Conservation (phyloP, 2,797 vertebrate species). For the Pempheris klunzingeri region DNA sequence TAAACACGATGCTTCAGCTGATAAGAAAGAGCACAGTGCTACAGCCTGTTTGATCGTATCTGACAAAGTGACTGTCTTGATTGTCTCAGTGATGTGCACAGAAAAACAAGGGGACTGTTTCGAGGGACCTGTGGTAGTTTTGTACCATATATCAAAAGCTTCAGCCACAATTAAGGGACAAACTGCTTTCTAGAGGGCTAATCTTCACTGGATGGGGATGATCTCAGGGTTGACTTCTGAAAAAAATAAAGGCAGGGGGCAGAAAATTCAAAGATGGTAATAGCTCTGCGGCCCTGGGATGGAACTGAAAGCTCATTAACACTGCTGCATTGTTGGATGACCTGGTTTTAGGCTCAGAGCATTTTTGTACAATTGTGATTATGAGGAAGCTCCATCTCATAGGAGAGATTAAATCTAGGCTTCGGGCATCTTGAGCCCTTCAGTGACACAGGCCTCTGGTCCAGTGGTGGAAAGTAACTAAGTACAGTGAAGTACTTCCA, state of each 20-base stretch:
- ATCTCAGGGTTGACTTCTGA: conserved; percentile 12
- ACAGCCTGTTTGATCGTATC: conserved; percentile 55
- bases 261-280: conserved; percentile 7
- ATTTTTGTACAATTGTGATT: background rate
- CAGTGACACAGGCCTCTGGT: background rate
- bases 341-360: conserved; percentile 28
- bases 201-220: conserved; percentile 9
- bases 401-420: conserved; percentile 12
- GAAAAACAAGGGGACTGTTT: conserved; percentile 9
- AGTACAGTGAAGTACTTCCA: too few species aligned
- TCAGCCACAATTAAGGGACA: background rate
- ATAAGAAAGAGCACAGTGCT: conserved; percentile 60
- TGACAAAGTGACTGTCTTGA: conserved; percentile 41
- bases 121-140: background rate
- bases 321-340: conserved; percentile 5
- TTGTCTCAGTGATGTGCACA: conserved; percentile 34
- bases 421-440: conserved; percentile 12
- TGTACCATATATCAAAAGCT: background rate
- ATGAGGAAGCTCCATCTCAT: background rate
- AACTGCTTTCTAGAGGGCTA: background rate
- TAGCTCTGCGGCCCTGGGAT: conserved; percentile 22
- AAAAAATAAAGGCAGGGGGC: background rate
- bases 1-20: conserved; percentile 54
- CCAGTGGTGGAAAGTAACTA: background rate
- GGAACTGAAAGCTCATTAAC: conserved; percentile 33